These are phyloP conservation scores for Chymomyza procnemis DNA, from an alignment of 2,888 invertebrate species.

Conservation along the genomic window DNA sequence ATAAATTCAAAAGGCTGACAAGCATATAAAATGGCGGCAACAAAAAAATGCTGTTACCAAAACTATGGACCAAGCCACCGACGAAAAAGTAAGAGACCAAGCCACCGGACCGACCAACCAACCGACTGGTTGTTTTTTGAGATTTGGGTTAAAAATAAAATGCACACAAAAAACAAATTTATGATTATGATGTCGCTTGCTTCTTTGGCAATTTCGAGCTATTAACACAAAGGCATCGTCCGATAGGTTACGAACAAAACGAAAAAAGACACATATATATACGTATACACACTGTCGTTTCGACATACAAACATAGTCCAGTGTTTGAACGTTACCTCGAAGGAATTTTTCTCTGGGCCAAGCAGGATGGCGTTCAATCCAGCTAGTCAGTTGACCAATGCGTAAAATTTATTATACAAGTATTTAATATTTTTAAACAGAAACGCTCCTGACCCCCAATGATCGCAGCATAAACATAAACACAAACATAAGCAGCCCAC, in stretches of 20 bases:
- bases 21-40: slow-evolving; percentile 48
- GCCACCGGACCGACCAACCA: neutral
- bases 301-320: too few species aligned
- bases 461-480: slow-evolving; percentile 29
- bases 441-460: slow-evolving; percentile 20
- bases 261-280: neutral
- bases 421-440: slow-evolving; percentile 39
- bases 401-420: slow-evolving; percentile 24
- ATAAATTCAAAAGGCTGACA: slow-evolving; percentile 67
- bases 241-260: neutral
- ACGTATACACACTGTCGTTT: too few species aligned
- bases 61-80: slow-evolving; percentile 40
- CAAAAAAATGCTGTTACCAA: slow-evolving; percentile 59
- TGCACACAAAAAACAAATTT: slow-evolving; percentile 53
- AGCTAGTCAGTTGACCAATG: slow-evolving; percentile 26
- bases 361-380: neutral
- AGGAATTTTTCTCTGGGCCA: neutral
- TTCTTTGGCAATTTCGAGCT: slow-evolving; percentile 36
- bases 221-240: slow-evolving; percentile 31
- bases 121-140: slow-evolving; percentile 13
- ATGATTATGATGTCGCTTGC: slow-evolving; percentile 52
- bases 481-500: slow-evolving; percentile 31
- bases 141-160: slow-evolving; percentile 70
- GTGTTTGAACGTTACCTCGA: neutral
- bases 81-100: slow-evolving; percentile 10